Percentiles rank a stretch among this genome's conserved stretches.
These are phyloP conservation scores for Monopis laevigella DNA, from an alignment of 2,888 invertebrate species.

Conservation along the genomic window DNA sequence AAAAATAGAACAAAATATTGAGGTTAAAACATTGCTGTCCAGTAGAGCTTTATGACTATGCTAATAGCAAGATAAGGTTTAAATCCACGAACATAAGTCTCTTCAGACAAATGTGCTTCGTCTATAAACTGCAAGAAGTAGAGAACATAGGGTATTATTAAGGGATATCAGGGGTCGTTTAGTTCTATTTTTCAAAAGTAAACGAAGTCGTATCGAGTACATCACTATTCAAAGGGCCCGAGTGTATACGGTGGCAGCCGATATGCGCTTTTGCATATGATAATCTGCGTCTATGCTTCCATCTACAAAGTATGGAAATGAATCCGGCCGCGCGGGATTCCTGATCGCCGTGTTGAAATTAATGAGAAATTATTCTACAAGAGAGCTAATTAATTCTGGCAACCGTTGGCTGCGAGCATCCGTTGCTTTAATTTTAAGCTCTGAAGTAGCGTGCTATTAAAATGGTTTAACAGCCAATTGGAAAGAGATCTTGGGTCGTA, in stretches of 20 bases:
- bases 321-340: conserved; percentile 25
- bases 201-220: not conserved
- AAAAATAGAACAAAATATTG: no score
- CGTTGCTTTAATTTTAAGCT: conserved; percentile 42
- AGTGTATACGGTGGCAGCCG: conserved; percentile 17
- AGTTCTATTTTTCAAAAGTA: conserved; percentile 1
- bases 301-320: conserved; percentile 40
- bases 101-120: not conserved
- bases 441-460: conserved; percentile 47
- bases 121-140: conserved; percentile 8
- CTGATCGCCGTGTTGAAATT: conserved; percentile 38
- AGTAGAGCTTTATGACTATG: conserved; percentile 9
- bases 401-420: conserved; percentile 31
- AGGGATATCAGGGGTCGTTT: conserved; percentile 8
- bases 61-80: conserved; percentile 8
- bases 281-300: conserved; percentile 31
- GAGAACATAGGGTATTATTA: conserved; percentile 9
- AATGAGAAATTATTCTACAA: conserved; percentile 46
- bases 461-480: conserved; percentile 46
- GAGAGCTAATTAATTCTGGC: conserved; percentile 43
- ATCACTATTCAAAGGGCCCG: conserved; percentile 8
- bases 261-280: conserved; percentile 32
- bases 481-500: conserved; percentile 44
- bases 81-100: conserved; percentile 5
- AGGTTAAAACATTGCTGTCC: no score